Evolutionary conservation across 2,888 invertebrate species (phyloP), one percentile per base, ranked within the genome.

Genomic region (Xanthorhoe spadicearia): DNA sequence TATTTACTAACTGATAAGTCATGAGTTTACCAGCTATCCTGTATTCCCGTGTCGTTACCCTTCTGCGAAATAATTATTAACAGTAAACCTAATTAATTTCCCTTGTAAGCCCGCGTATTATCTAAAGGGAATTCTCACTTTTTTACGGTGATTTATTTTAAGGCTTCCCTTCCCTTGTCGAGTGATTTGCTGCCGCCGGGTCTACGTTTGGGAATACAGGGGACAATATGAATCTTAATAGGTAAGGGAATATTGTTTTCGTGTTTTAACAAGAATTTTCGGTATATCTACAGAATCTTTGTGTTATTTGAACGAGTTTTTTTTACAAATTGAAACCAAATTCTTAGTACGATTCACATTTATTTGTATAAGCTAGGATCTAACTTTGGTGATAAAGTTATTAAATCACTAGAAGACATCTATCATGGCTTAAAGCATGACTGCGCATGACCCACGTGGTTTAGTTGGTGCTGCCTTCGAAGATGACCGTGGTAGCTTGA

Each of bases 1-100:
- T n/a, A n/a, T n/a, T n/a, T n/a, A n/a, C n/a, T n/a, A n/a, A 15
- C 13, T 7, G 32, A 32, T 17, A 8, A 10, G 10, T 13, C 23
- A 3, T 13, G 1, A 65, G 52, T 60, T 48, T 61, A 48, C 62
- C 48, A 62, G 59, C 62, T 62, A 55, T 62, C 23, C 48, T 32
- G 38, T 35, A 35, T 55, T 62, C 72, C 76, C 70, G 77, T 80
- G 43, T 63, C 66, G 62, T 78, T 78, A 82, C 81, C 83, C 82
- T 81, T 83, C 78, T 80, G 75, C 77, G 72, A 84, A 83, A 85
- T 85, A 83, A 84, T 86, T 83, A 85, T 84, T 81, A 83, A 79
- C 78, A 82, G 79, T 76, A 82, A 82, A 82, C 81, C 77, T 83
- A 81, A 85, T 85, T 82, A 84, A 82, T 84, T 86, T 79, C 76